phyloP scores from a whole-genome alignment of 1,140 invertebrate genomes.

The Papilio polyxenes region DNA sequence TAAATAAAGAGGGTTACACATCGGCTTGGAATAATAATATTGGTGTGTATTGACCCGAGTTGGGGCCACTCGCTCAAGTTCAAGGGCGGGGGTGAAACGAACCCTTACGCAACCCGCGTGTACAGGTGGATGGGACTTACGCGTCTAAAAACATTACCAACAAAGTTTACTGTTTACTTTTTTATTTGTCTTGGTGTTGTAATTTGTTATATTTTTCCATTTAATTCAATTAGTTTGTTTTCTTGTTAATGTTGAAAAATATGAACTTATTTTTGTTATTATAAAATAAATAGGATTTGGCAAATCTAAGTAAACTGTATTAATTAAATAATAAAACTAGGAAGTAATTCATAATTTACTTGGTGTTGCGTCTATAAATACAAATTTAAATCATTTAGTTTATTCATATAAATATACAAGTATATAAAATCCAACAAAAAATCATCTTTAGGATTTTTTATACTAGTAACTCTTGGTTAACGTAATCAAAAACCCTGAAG shows the following conservation, averaged over 20 bases:
- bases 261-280: no score
- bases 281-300: no score
- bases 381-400: no score
- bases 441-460: no score
- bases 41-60: slow-evolving; percentile 42
- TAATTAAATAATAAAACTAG: no score
- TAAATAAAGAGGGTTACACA: slow-evolving; percentile 41
- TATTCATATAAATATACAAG: no score
- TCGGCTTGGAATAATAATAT: slow-evolving; percentile 39
- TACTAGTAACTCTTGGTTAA: no score
- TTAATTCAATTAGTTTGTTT: neutral
- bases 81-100: slow-evolving; percentile 44
- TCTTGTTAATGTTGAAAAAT: neutral
- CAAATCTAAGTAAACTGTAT: no score
- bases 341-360: no score
- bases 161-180: neutral
- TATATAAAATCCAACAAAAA: no score
- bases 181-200: neutral
- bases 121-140: slow-evolving; percentile 42
- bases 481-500: no score
- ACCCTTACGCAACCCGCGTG: slow-evolving; percentile 39
- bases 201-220: neutral
- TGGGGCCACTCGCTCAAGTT: slow-evolving; percentile 43
- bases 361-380: no score
- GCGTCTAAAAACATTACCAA: slow-evolving; percentile 24